Conservation (phyloP, 2,888 invertebrate species). For the Zelleria hepariella region DNA sequence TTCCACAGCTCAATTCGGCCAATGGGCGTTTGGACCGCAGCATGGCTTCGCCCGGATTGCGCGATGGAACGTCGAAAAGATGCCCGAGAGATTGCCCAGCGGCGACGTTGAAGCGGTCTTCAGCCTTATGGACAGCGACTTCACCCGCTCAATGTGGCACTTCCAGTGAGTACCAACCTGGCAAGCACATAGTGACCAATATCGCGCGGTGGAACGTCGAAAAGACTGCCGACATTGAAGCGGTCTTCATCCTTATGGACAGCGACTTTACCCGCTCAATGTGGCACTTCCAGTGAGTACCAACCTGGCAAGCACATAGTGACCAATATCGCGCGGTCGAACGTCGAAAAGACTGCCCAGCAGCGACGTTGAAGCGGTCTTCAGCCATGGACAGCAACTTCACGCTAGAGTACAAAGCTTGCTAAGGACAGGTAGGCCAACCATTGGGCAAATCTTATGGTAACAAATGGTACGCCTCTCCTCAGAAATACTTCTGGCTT, state of each 20-base stretch:
- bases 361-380: no score
- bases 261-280: slow-evolving; percentile 92
- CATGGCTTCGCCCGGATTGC: slow-evolving; percentile 96
- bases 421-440: no score
- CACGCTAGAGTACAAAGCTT: no score
- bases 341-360: no score
- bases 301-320: no score
- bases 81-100: slow-evolving; percentile 88
- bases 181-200: no score
- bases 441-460: no score
- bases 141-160: slow-evolving; percentile 95
- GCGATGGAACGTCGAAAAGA: slow-evolving; percentile 91
- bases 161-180: slow-evolving; percentile 90
- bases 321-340: no score
- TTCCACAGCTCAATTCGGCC: slow-evolving; percentile 89
- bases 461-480: no score
- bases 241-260: slow-evolving; percentile 92
- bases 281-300: slow-evolving; percentile 95
- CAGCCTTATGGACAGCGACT: slow-evolving; percentile 92
- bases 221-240: slow-evolving; percentile 92
- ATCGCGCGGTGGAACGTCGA: slow-evolving; percentile 93
- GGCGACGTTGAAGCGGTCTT: slow-evolving; percentile 95
- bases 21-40: slow-evolving; percentile 95
- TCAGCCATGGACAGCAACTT: no score
- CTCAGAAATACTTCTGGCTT: no score